These are phyloP conservation scores for Aporophyla lueneburgensis DNA, from an alignment of 2,888 invertebrate genomes.

Conservation along the genomic window DNA sequence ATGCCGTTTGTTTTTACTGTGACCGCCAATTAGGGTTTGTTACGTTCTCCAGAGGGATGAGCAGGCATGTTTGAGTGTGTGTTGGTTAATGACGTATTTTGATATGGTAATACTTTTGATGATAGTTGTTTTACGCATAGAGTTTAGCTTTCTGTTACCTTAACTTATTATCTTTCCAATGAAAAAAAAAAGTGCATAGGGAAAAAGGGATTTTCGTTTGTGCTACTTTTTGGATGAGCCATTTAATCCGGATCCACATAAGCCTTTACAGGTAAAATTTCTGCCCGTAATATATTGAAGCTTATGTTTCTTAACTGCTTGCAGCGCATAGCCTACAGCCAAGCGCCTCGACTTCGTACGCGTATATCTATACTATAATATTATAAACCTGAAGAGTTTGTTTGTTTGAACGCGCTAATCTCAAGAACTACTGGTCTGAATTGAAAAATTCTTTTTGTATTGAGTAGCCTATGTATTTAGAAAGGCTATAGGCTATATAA, in stretches of 20 bases:
- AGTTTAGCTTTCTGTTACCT: neutral
- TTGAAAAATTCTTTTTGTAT: no score
- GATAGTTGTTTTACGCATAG: neutral
- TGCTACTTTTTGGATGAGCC: neutral
- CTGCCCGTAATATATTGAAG: constrained; percentile 9
- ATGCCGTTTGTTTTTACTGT: constrained; percentile 52
- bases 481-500: no score
- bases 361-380: no score
- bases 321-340: neutral
- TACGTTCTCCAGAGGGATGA: constrained; percentile 26
- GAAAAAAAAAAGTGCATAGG: neutral
- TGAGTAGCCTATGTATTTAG: no score
- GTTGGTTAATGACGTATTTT: constrained; percentile 27
- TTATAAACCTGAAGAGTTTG: no score
- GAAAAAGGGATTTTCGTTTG: neutral
- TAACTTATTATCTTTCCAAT: neutral
- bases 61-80: neutral
- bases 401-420: no score
- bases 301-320: constrained; percentile 11
- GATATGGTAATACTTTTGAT: constrained; percentile 18
- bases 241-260: neutral
- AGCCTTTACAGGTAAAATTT: neutral
- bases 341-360: no score
- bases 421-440: no score
- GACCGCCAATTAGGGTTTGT: constrained; percentile 53